phyloP scores from a whole-genome alignment of 2,888 invertebrate species.

The Idaea straminata region DNA sequence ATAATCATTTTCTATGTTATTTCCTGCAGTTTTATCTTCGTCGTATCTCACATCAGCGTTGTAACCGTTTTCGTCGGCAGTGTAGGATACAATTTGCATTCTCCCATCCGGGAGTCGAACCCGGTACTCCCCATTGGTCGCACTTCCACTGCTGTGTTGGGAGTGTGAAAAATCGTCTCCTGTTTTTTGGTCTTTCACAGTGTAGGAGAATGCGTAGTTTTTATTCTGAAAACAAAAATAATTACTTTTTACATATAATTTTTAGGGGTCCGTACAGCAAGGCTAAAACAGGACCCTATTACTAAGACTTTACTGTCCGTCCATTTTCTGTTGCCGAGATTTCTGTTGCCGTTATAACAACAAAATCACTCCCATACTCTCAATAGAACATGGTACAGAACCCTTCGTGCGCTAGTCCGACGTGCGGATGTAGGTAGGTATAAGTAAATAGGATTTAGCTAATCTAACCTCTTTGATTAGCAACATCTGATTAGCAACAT shows the following conservation, averaged over 20 bases:
- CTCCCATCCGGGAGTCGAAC: constrained; percentile 85
- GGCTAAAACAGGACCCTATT: too few relatives aligned
- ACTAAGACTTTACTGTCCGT: too few relatives aligned
- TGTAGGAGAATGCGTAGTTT: constrained; percentile 84
- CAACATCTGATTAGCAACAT: too few relatives aligned
- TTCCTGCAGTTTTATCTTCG: constrained; percentile 36
- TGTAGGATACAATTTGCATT: constrained; percentile 83
- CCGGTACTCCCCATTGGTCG: constrained; percentile 84
- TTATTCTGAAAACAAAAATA: constrained; percentile 49
- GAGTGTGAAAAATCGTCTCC: constrained; percentile 85
- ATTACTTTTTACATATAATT: not conserved
- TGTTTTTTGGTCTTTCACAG: constrained; percentile 80
- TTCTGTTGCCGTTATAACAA: too few relatives aligned
- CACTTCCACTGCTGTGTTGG: constrained; percentile 81
- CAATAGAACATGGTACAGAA: too few relatives aligned
- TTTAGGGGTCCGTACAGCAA: too few relatives aligned
- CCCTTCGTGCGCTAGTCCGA: too few relatives aligned
- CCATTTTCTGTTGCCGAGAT: too few relatives aligned
- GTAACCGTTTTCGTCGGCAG: constrained; percentile 84
- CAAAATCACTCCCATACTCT: too few relatives aligned
- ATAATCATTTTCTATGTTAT: constrained; percentile 34
- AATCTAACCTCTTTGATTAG: too few relatives aligned
- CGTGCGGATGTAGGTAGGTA: too few relatives aligned
- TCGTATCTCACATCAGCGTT: constrained; percentile 83
- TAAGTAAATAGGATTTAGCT: too few relatives aligned